These are phyloP conservation scores for Beroe forskalii DNA, from an alignment of 37 sponge, comb jelly and placozoan species.

Conservation along the genomic window DNA sequence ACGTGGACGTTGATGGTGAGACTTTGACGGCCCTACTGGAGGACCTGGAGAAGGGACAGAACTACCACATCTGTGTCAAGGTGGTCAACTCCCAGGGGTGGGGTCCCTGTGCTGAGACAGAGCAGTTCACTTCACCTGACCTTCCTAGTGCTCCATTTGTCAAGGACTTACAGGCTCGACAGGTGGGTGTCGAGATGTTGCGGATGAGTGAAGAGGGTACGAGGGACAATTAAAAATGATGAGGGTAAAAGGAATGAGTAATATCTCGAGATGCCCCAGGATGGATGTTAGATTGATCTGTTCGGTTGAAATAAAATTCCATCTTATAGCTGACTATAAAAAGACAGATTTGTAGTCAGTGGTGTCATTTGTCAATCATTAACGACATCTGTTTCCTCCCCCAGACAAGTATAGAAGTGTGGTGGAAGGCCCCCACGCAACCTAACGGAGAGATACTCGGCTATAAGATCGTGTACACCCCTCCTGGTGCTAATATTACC, in stretches of 20 bases:
- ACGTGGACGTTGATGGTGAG: neutral
- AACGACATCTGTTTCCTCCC: too few species aligned
- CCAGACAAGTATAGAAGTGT: conserved; percentile 13
- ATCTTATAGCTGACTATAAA: too few species aligned
- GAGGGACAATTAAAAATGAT: too few species aligned
- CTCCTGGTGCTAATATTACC: neutral
- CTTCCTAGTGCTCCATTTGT: conserved; percentile 56
- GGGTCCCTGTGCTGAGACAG: conserved; percentile 28
- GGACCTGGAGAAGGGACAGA: conserved; percentile 43
- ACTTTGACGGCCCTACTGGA: neutral
- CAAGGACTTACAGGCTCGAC: conserved; percentile 6
- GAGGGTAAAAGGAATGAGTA: too few species aligned
- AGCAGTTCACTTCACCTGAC: conserved; percentile 49
- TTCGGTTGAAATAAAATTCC: too few species aligned
- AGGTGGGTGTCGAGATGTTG: too few species aligned
- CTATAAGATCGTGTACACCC: conserved; percentile 1
- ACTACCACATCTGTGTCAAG: conserved; percentile 54
- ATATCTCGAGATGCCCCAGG: too few species aligned
- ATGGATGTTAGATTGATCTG: too few species aligned
- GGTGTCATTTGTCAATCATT: too few species aligned
- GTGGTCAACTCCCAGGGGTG: conserved; percentile 9
- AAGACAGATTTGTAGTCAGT: too few species aligned
- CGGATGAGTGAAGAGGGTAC: too few species aligned
- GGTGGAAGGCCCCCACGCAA: neutral
- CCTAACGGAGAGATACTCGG: conserved; percentile 54